A percentile compares a stretch with the other conserved stretches of the same genome.
Evolutionary conservation across 1,140 invertebrate genomes (phyloP).

Genomic region (Chelonus insularis): DNA sequence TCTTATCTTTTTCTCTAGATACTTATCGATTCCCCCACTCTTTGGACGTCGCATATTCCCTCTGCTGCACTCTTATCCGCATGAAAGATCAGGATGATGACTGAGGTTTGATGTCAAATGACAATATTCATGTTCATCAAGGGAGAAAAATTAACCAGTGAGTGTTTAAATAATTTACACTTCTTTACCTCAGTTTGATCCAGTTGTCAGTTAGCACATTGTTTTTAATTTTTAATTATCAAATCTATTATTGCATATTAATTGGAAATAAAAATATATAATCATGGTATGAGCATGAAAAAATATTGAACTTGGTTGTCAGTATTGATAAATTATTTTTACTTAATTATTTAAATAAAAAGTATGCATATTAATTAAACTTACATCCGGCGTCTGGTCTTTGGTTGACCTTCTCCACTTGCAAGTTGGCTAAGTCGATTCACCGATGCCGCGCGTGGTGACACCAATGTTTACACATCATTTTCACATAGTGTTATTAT

Average conservation of each 20-base stretch:
- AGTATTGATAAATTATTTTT: neutral
- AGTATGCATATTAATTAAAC: too few species aligned
- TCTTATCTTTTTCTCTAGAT: neutral
- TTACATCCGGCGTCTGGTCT: neutral
- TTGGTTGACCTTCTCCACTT: conserved; percentile 8
- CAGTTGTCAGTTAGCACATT: too few species aligned
- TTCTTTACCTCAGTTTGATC: too few species aligned
- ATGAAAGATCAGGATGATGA: neutral
- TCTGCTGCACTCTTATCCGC: neutral
- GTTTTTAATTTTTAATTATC: too few species aligned
- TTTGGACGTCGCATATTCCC: neutral
- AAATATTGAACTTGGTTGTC: neutral
- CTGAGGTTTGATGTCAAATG: neutral
- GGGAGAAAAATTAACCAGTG: too few species aligned
- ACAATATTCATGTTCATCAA: too few species aligned
- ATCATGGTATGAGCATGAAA: too few species aligned
- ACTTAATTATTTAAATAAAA: neutral
- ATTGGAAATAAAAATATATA: too few species aligned
- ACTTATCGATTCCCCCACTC: conserved; percentile 8
- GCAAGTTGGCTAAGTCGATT: neutral
- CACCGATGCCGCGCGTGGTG: conserved; percentile 6
- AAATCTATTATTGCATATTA: too few species aligned
- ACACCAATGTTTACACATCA: neutral
- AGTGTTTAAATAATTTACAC: too few species aligned
- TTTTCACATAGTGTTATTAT: neutral